Percentiles rank a stretch among this genome's conserved stretches.
These are phyloP conservation scores for Melanostoma mellinum DNA, from an alignment of 2,888 invertebrate genomes.

Conservation along the genomic window DNA sequence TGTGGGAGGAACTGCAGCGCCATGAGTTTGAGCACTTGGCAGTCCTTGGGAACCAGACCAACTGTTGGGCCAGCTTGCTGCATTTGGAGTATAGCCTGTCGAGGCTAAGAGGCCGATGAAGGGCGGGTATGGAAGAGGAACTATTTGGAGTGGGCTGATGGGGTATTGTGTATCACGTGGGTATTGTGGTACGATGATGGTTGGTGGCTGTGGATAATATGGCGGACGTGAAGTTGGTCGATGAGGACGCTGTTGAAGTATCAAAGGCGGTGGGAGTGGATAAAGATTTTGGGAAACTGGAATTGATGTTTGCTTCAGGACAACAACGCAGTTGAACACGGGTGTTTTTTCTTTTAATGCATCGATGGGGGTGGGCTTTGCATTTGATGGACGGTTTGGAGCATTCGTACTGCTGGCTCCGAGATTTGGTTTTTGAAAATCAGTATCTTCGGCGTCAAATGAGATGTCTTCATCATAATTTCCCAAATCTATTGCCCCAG, in stretches of 20 bases:
- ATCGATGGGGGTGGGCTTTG: background rate
- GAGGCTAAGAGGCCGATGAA: slow-evolving; percentile 15
- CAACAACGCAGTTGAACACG: slow-evolving; percentile 60
- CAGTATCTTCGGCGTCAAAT: background rate
- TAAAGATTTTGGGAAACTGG: background rate
- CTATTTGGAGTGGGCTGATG: slow-evolving; percentile 31
- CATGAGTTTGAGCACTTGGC: background rate
- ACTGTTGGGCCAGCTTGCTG: background rate
- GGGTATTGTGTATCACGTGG: slow-evolving; percentile 24
- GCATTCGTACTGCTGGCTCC: background rate
- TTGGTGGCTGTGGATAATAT: slow-evolving; percentile 22
- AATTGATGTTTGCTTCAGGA: slow-evolving; percentile 39
- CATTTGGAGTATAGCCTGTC: slow-evolving; percentile 3
- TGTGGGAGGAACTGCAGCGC: slow-evolving; percentile 1
- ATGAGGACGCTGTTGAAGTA: background rate
- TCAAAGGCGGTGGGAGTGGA: background rate
- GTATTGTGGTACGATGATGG: background rate
- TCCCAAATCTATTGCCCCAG: background rate
- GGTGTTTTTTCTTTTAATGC: slow-evolving; percentile 11
- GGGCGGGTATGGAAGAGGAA: slow-evolving; percentile 44
- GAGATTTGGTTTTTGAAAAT: background rate
- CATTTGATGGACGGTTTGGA: background rate
- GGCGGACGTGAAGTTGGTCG: background rate
- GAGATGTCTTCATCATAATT: slow-evolving; percentile 8
- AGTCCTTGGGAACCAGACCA: slow-evolving; percentile 15